Conservation (phyloP, 2,797 vertebrate genomes). For the Danio albolineatus region DNA sequence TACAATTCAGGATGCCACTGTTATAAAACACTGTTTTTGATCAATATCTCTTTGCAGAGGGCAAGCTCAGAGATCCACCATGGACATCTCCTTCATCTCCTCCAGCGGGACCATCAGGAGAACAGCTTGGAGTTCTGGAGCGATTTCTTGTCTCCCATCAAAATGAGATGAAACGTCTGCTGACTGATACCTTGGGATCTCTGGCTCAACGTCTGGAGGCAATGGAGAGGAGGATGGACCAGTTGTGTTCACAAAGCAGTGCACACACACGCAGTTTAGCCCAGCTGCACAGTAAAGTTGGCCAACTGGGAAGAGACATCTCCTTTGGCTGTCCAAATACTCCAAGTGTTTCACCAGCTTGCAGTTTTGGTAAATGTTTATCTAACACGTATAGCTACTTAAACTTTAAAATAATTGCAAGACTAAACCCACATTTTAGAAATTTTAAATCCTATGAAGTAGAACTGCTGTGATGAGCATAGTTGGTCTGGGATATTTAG, state of each 20-base stretch:
- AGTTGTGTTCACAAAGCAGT: conserved; percentile 61
- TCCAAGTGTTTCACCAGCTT: neutral
- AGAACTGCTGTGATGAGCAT: neutral
- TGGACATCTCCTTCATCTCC: conserved; percentile 54
- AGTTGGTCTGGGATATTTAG: neutral
- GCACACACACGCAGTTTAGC: conserved; percentile 57
- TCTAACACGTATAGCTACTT: neutral
- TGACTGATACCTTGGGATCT: conserved; percentile 70
- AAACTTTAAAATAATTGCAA: too few species aligned
- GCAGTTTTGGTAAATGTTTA: conserved; percentile 49
- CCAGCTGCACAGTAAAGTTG: conserved; percentile 59
- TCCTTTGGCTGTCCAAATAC: conserved; percentile 11
- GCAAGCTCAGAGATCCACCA: conserved; percentile 1
- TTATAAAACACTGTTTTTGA: neutral
- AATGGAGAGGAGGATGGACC: conserved; percentile 70
- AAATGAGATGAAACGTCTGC: conserved; percentile 74
- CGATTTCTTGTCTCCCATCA: conserved; percentile 73
- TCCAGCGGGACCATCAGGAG: conserved; percentile 48
- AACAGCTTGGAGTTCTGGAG: conserved; percentile 62
- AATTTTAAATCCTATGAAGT: too few species aligned
- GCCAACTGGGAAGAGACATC: conserved; percentile 50
- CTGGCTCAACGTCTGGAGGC: conserved; percentile 73
- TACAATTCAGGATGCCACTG: neutral
- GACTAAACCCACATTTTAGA: too few species aligned
- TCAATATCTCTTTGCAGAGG: conserved; percentile 27